Evolutionary conservation across 2,113 vertebrate species (phyloP), one percentile per base, ranked within the genome.

Genomic region (Callospermophilus lateralis): DNA sequence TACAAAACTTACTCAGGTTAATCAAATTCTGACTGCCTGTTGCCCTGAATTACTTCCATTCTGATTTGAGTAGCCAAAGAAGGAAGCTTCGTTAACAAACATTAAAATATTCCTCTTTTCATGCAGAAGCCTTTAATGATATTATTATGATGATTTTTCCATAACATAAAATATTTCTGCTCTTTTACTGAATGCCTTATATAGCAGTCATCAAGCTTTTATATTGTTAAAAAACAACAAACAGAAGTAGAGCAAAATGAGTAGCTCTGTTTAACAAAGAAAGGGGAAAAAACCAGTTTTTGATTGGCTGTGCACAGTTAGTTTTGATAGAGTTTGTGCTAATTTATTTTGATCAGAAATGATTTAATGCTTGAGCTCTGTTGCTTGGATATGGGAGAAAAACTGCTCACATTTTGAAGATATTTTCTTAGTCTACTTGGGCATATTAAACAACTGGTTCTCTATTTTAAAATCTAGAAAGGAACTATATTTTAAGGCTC

Each of bases 341-440:
- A 77, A 97, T 88, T 96, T 87, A 94, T 95, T 96, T 92, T 90
- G 92, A 94, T 94, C 76, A 80, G 84, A 87, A 94, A 72, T 87
- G 63, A 61, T 87, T 88, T 48, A 34, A 74, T 79, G 55, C 39
- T 90, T 92, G 34, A 84, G 26, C 72, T 97, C 76, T 92, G 19
- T 87, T 92, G 67, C 15, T 5, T 78, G n/a, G 67, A 85, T 85
- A 42, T 78, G 34, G 77, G 68, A 92, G 74, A 83, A 85, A 97
- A 90, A 84, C 72, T 63, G 68, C 4, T 92, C 90, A 83, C 8
- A 80, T 88, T 87, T 92, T 74, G 34, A 94, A 93, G 65, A 67
- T 63, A 76, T 68, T 95, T 84, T 90, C 80, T 80, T 85, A 42
- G 77, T 93, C 67, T 68, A 96, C 12, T 72, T 89, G 34, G 81